A percentile compares a stretch with the other conserved stretches of the same genome.
These are phyloP conservation scores for Cancer borealis DNA, from an alignment of 2,888 invertebrate species.

Conservation along the genomic window DNA sequence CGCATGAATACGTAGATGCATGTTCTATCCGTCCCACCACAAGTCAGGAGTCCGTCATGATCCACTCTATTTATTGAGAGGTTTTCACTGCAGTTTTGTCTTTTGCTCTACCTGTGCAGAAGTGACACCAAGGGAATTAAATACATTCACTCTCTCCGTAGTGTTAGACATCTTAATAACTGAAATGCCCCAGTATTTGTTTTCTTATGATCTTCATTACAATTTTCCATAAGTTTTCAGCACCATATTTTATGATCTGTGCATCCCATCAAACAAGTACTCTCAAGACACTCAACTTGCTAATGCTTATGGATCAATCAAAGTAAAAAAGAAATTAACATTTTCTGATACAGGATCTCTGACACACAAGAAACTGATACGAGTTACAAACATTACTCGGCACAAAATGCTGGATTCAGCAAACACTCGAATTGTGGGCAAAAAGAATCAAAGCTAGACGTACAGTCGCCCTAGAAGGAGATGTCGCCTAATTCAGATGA, in stretches of 20 bases:
- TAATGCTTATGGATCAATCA: not conserved
- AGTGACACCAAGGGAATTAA: too few species aligned
- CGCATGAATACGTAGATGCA: too few species aligned
- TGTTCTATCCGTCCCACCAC: too few species aligned
- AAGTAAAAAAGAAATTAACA: not conserved
- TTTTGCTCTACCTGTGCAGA: too few species aligned
- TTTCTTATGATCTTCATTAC: not conserved
- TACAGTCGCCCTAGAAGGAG: too few species aligned
- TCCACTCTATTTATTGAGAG: too few species aligned
- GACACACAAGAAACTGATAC: not conserved
- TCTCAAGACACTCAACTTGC: not conserved
- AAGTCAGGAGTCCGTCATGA: too few species aligned
- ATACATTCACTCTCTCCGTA: too few species aligned
- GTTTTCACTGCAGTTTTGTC: too few species aligned
- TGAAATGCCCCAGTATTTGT: too few species aligned
- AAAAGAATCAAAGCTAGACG: not conserved
- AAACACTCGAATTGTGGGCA: not conserved
- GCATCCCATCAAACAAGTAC: not conserved
- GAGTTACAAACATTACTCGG: not conserved
- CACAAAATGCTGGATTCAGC: not conserved
- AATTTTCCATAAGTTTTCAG: not conserved
- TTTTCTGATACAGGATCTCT: not conserved
- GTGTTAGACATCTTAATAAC: too few species aligned
- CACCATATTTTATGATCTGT: not conserved
- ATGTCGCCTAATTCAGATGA: too few species aligned